Base-by-base conservation (phyloP, 2,888 invertebrate genomes). In the Cetonia aurata region DNA sequence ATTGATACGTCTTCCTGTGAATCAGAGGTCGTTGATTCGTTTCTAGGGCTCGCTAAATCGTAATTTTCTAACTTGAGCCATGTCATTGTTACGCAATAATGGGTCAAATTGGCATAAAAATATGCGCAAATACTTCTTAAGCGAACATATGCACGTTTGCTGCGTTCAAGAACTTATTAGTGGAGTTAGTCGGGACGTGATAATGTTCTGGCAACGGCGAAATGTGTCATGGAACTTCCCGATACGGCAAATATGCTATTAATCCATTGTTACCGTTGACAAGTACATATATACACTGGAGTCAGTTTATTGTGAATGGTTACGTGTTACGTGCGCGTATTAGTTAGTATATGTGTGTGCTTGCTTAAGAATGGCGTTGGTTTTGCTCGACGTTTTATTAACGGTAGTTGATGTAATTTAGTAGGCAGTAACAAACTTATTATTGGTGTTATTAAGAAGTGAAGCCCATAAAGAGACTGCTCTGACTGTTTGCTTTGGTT, bases 151-250 rank as follows among this genome's bases (percentile, higher is more conserved):
- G 17, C 12, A 9, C 15, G 50, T 17, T 13, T 10, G 6, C 44
- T 44, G 13, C 13, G 44, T 44, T 15, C 25, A 25, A 25, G 25
- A 25, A 25, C 25, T 25, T 25, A 25, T 25, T 25, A 25, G 25
- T 25, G 25, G 25, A 25, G 9, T 50, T 50, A 50, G 50, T 50
- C 9, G 50, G 15, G 9, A 50, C 17, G 50, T 50, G 17, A 50
- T 50, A 50, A 50, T 50, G 15, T 17, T 9, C 17, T 50, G 25
- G 25, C 25, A 25, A 4, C 25, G 50, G 44, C 17, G 10, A 50
- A 50, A 50, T 50, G 17, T 50, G 50, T 50, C 50, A 50, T 50
- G 50, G 50, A 50, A 50, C 50, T 50, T 50, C 17, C 50, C 50
- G 17, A 17, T 50, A n/a, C 9, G 9, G 50, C 9, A 50, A 13